Conservation (phyloP, 2,888 invertebrate genomes). For the Ametastegia equiseti region DNA sequence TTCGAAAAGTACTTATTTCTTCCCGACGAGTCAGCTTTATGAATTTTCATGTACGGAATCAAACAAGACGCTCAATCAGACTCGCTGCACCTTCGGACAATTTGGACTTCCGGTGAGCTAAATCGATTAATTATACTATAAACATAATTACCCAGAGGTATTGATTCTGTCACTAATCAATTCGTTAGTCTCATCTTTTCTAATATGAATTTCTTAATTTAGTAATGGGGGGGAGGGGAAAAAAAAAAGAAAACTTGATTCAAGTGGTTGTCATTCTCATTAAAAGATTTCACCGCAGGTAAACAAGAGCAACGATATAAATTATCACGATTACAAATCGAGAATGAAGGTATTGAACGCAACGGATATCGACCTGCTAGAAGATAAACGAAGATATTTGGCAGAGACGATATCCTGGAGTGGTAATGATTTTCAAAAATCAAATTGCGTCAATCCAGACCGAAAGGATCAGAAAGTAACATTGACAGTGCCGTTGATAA, state of each 20-base stretch:
- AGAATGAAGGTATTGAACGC: slow-evolving; percentile 57
- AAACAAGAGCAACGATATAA: slow-evolving; percentile 42
- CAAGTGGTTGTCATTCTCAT: neutral
- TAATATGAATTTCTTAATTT: neutral
- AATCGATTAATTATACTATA: neutral
- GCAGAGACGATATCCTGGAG: slow-evolving; percentile 51
- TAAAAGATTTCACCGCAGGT: slow-evolving; percentile 24
- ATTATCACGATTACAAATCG: slow-evolving; percentile 56
- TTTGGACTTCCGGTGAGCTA: slow-evolving; percentile 33
- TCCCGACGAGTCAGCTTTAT: slow-evolving; percentile 80
- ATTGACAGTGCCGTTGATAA: slow-evolving; percentile 75
- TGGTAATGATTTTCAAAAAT: slow-evolving; percentile 55
- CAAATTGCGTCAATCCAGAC: slow-evolving; percentile 68
- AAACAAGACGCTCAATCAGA: slow-evolving; percentile 53
- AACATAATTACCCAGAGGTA: no score
- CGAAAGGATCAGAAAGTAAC: slow-evolving; percentile 74
- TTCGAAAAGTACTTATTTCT: slow-evolving; percentile 79
- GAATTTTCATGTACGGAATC: slow-evolving; percentile 55
- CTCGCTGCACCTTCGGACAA: slow-evolving; percentile 57
- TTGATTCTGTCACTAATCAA: no score
- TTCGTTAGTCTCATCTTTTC: neutral
- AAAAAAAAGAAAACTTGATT: neutral
- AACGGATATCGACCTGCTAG: slow-evolving; percentile 59
- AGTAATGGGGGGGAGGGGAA: no score
- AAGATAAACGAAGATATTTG: slow-evolving; percentile 55